Evolutionary conservation across 2,888 invertebrate species (phyloP).

Genomic region (Caenorhabditis uteleia): DNA sequence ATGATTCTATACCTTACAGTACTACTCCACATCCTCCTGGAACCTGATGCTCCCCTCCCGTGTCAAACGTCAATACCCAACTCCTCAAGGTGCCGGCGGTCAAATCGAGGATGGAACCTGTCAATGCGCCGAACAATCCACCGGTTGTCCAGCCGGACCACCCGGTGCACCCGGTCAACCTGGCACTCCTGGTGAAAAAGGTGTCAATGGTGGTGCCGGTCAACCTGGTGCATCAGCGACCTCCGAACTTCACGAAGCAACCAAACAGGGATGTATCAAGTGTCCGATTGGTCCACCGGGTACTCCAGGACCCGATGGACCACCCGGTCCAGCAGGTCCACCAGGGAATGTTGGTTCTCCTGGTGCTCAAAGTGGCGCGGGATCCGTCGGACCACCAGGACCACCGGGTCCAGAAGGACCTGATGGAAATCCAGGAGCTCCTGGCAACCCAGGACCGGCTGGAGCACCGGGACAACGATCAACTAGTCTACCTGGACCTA

Average conservation of each 20-base stretch:
- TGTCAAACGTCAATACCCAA: constrained; percentile 13
- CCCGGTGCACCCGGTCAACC: constrained; percentile 15
- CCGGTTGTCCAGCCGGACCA: constrained; percentile 29
- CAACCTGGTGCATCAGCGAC: constrained; percentile 7
- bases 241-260: background rate
- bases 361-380: constrained; percentile 5
- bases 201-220: constrained; percentile 11
- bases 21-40: constrained; percentile 27
- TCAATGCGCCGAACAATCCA: constrained; percentile 33
- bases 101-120: constrained; percentile 23
- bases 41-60: constrained; percentile 18
- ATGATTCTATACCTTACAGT: constrained; percentile 4
- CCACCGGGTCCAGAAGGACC: constrained; percentile 4
- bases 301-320: background rate
- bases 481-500: constrained; percentile 9
- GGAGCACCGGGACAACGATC: background rate
- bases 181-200: constrained; percentile 18
- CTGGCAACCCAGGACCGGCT: constrained; percentile 11
- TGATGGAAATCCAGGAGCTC: constrained; percentile 6
- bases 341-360: background rate
- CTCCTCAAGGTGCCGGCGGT: constrained; percentile 16
- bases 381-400: constrained; percentile 8
- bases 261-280: constrained; percentile 13
- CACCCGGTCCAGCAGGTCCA: background rate
- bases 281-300: constrained; percentile 13